Evolutionary conservation across 2,797 vertebrate genomes (phyloP), one percentile per base, ranked within the genome.

Genomic region (Phalloptychus januarius): DNA sequence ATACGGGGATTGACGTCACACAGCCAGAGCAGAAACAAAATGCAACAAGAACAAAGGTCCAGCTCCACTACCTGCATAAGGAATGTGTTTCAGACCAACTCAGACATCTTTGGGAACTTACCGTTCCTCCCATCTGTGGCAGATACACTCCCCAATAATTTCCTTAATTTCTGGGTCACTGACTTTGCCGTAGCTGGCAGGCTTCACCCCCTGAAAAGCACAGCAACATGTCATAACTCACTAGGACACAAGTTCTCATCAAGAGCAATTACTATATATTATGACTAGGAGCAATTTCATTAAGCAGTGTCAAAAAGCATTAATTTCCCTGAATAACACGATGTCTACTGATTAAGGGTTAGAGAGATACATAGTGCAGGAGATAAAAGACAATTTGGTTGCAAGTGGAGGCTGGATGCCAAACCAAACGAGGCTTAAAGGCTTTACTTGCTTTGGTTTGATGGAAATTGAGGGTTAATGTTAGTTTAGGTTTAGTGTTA

Each of bases 91-190:
- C 15, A 38, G 46, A 52, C 44, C 13, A 45, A 25, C 33, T 25
- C 61, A 63, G 33, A 79, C 28, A 8, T 79, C 46, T 7, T 15
- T 63, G 13, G 54, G 52, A 16, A 79, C 97, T 96, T 90, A 99
- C 98, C 98, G 97, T 91, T 99, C 98, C 88, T 98, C 97, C 94
- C 97, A 96, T 85, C 96, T 97, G 94, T 99, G 97, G 92, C 98
- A 97, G 94, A 99, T 99, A 83, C 98, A 99, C 88, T 99, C 98
- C 7, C 97, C 98, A 75, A 99, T 99, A 91, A 99, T 99, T 94
- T 99, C 98, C 90, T 99, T 99, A 77, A 99, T 98, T 95, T 99
- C 98, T 74, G 98, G 98, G 87, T 98, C 97, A 0, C 96, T 96
- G 82, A 99, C 97, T 94, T 99, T 99, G 88, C 96, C 95, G 93